Evolutionary conservation across 2,888 invertebrate genomes (phyloP), one percentile per base, ranked within the genome.

Genomic region (Exephanes ischioxanthus): DNA sequence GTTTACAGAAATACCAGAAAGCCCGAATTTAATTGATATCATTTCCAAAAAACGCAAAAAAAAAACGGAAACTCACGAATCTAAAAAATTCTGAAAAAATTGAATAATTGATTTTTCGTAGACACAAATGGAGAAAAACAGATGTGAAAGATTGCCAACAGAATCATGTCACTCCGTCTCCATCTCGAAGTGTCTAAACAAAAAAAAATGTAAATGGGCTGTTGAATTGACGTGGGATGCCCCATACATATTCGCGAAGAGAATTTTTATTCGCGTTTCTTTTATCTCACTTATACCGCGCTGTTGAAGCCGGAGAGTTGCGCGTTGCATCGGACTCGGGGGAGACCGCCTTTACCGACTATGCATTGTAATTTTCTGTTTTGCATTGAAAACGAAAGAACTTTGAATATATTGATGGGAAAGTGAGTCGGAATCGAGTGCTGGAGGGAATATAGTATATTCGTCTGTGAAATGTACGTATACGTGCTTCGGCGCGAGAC

Each of bases 301-400:
- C 19, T 3, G 14, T 9, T 19, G n/a, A 30, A 19, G 30, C 48
- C 2, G 37, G 7, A 19, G 19, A 22, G 55, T 19, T 9, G 9
- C 19, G 9, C 7, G 19, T 58, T 55, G 61, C 68, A 68, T 61
- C 75, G 45, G 75, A 19, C 19, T 37, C 33, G 66, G 63, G 37
- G 70, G 70, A 19, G 26, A 37, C 22, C 61, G 16, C 14, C 16
- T n/a, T 19, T 33, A 14, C 55, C 22, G 55, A 3, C 48, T 11
- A 61, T 77, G 70, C 71, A 55, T 82, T 61, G 76, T 71, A 77
- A 77, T 70, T 53, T 71, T 30, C 70, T 45, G 58, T 77, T 82
- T 76, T 76, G 76, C 70, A 76, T 77, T 19, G 63, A 51, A 41
- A 82, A 30, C 76, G 76, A 71, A 22, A 66, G 53, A 16, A 58